phyloP scores from a whole-genome alignment of 2,113 vertebrate genomes.

The Chrysochloris asiatica region DNA sequence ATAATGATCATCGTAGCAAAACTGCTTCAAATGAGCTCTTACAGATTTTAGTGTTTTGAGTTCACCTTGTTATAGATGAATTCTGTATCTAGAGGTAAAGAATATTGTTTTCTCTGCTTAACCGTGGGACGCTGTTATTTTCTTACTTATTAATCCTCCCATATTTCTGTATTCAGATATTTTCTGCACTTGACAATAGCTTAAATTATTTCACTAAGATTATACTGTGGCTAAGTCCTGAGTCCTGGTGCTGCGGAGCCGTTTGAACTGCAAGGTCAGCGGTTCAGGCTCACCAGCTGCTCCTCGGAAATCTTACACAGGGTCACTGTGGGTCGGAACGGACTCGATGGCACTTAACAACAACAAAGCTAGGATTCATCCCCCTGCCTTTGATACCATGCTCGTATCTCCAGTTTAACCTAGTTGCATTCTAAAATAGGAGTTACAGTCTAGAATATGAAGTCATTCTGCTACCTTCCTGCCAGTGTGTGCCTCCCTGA shows the following conservation, averaged over 20 bases:
- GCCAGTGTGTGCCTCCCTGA: not conserved
- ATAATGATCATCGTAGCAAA: not conserved
- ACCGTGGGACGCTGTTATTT: not conserved
- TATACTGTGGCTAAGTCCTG: not conserved
- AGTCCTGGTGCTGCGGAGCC: no score
- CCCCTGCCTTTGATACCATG: not conserved
- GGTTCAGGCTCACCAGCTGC: no score
- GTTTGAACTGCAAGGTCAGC: no score
- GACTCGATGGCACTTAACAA: no score
- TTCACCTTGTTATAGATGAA: conserved; percentile 3
- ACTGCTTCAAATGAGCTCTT: not conserved
- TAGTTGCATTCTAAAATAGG: conserved; percentile 8
- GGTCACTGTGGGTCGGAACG: no score
- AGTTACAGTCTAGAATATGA: not conserved
- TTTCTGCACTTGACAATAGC: conserved; percentile 27
- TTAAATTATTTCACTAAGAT: conserved; percentile 47
- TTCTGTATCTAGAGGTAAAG: conserved; percentile 15
- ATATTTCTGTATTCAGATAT: conserved; percentile 44
- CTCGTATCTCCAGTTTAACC: conserved; percentile 28
- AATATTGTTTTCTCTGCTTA: not conserved
- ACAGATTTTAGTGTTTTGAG: not conserved
- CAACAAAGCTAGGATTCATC: not conserved
- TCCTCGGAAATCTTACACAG: no score
- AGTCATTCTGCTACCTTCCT: not conserved
- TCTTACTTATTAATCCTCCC: conserved; percentile 16